Evolutionary conservation across 1,140 invertebrate species (phyloP), one percentile per base, ranked within the genome.

Genomic region (Kradibia gibbosae): DNA sequence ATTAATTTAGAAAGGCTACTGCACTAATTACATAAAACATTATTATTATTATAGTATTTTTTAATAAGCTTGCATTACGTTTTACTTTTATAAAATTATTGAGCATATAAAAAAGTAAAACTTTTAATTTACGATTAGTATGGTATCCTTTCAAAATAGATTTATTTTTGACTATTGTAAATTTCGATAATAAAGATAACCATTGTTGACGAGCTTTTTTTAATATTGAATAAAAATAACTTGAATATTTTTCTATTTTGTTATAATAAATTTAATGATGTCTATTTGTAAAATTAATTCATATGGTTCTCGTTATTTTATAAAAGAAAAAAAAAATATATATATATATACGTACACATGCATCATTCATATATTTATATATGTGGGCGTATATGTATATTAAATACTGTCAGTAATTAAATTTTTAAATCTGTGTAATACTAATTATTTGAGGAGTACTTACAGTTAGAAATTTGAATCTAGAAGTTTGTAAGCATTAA

Each of bases 221-320:
- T 75, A 65, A 42, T 62, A 62, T 78, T 39, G 15, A 62, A 55
- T 73, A 74, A 1, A 76, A 73, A 62, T 73, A 50, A 73, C 39
- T 76, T 28, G 5, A 73, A 60, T 72, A 78, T 78, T 82, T 82
- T 82, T 82, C 67, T 82, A 72, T 78, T 77, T 72, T 60, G 45
- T 75, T 70, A 60, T 75, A 67, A 77, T 67, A 71, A 81, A 77
- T 71, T 76, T 42, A 81, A 70, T 77, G 31, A 48, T 60, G 62
- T 81, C 62, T 53, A 76, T 39, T 71, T 67, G 22, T 75, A 39
- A 60, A 75, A 20, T 75, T 81, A n/a, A 76, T 77, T 77, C 25
- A 75, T 77, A 76, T 60, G 76, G 65, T 81, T 81, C 73, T 81
- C 20, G 80, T 81, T 81, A 71, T 76, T 77, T 77, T 60, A 55